A percentile compares a stretch with the other conserved stretches of the same genome.
These are phyloP conservation scores for Pelmatolapia mariae DNA, from an alignment of 2,113 vertebrate genomes.

Conservation along the genomic window DNA sequence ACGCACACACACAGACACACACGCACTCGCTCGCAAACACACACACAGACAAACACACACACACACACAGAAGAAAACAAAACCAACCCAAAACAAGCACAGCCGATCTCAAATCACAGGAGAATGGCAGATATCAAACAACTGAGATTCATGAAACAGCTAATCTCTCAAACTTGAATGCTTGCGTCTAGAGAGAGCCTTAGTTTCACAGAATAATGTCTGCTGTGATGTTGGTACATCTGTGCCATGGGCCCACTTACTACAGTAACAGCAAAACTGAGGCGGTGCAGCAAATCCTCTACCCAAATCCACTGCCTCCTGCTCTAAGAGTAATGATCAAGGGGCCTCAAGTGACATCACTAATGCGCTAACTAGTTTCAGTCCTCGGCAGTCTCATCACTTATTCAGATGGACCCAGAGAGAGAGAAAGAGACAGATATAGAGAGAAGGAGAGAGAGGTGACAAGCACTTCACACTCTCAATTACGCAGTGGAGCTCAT, in stretches of 20 bases:
- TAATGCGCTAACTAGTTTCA: conserved; percentile 95
- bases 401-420: conserved; percentile 80
- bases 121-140: conserved; percentile 37
- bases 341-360: conserved; percentile 82
- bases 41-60: neutral
- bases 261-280: neutral
- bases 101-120: conserved; percentile 26
- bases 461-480: conserved; percentile 87
- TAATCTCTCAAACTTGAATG: conserved; percentile 18
- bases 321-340: conserved; percentile 50
- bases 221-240: conserved; percentile 1
- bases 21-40: neutral
- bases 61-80: neutral
- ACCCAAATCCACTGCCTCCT: conserved; percentile 22
- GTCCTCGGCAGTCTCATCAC: conserved; percentile 90
- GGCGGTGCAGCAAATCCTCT: conserved; percentile 14
- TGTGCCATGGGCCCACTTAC: neutral
- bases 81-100: conserved; percentile 3
- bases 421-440: conserved; percentile 24
- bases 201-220: neutral
- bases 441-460: conserved; percentile 35
- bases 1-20: neutral
- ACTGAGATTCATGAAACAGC: conserved; percentile 26
- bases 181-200: neutral
- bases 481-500: conserved; percentile 98